Percentiles rank a stretch among this genome's conserved stretches.
phyloP scores from a whole-genome alignment of 2,113 vertebrate genomes.

The Alexandromys fortis region DNA sequence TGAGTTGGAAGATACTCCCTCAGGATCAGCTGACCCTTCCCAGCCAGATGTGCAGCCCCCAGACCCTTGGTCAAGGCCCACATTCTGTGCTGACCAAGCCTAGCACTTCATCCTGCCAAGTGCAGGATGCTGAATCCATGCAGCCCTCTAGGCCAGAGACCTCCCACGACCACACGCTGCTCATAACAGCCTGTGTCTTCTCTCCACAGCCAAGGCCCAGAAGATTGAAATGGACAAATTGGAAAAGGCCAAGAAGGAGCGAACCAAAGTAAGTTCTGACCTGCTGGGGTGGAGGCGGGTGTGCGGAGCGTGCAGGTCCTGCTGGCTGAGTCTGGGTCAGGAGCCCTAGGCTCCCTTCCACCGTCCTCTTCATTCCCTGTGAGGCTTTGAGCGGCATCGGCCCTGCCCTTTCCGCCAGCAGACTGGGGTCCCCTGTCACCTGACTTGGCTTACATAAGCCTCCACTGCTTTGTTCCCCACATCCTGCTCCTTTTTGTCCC shows the following conservation, averaged over 20 bases:
- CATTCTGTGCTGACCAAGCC: not conserved
- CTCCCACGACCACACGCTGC: not conserved
- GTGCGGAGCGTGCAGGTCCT: not conserved
- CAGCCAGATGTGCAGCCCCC: not conserved
- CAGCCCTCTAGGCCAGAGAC: not conserved
- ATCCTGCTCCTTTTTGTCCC: accelerated
- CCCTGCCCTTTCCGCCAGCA: not conserved
- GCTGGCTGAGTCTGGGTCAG: not conserved
- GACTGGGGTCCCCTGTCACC: not conserved
- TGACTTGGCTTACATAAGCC: not conserved
- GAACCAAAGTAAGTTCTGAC: slow-evolving; percentile 92
- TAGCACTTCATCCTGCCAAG: not conserved
- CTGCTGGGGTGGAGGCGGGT: not conserved
- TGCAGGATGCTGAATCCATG: not conserved
- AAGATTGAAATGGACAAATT: slow-evolving; percentile 99
- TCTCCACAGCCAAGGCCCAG: slow-evolving; percentile 94
- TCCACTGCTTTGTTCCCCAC: not conserved
- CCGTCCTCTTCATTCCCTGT: accelerated
- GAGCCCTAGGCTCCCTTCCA: not conserved
- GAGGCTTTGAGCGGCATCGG: not conserved
- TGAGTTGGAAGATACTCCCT: not conserved
- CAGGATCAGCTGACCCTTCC: not conserved
- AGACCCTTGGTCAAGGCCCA: not conserved
- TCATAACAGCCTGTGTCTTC: not conserved
- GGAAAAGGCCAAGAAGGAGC: slow-evolving; percentile 98